Conservation (phyloP, 2,888 invertebrate genomes). For the Prenolepis imparis region DNA sequence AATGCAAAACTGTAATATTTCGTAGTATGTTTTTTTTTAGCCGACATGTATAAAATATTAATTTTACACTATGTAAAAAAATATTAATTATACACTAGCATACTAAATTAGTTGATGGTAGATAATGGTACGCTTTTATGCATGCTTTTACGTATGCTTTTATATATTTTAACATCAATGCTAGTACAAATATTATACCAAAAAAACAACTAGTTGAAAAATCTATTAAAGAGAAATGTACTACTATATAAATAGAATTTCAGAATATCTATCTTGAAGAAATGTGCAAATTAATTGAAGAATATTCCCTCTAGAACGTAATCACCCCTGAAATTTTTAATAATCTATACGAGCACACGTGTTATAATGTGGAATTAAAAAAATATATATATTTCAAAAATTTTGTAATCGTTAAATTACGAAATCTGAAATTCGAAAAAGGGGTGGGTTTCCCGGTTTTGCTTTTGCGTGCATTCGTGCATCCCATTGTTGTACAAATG, state of each 20-base stretch:
- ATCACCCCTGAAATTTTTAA: neutral
- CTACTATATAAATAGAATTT: conserved; percentile 3
- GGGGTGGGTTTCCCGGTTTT: neutral
- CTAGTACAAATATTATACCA: conserved; percentile 9
- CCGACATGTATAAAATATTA: conserved; percentile 11
- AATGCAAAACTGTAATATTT: neutral
- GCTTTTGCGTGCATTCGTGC: neutral
- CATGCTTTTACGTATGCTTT: conserved; percentile 13
- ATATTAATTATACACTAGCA: conserved; percentile 10
- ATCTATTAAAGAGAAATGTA: neutral
- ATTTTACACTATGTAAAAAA: neutral
- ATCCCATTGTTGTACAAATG: conserved; percentile 14
- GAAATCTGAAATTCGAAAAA: neutral
- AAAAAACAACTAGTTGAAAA: neutral
- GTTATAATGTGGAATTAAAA: neutral
- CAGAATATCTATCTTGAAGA: neutral
- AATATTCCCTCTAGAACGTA: neutral
- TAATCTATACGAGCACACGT: neutral
- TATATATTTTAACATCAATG: conserved; percentile 2
- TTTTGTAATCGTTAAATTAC: neutral
- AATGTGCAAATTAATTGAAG: neutral
- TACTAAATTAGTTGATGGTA: conserved; percentile 24
- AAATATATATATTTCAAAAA: neutral
- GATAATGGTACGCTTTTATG: conserved; percentile 21
- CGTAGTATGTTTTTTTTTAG: neutral